phyloP scores from a whole-genome alignment of 2,797 vertebrate species.

The Poeciliopsis infans region DNA sequence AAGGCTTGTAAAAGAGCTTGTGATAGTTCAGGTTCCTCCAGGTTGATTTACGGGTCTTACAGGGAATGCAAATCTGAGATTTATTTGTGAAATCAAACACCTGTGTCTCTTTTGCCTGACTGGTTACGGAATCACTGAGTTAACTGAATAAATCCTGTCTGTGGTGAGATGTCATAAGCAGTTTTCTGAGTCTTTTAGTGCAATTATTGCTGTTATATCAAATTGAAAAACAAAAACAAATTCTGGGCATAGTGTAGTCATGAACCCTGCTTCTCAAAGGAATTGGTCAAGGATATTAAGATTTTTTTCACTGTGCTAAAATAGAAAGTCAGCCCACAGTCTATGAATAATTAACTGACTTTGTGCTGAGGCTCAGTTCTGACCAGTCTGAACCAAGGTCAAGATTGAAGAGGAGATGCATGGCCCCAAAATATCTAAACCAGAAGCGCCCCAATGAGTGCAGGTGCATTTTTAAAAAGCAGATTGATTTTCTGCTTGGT shows the following conservation, averaged over 20 bases:
- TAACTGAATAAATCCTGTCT: not conserved
- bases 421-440: conserved; percentile 7
- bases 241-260: not conserved
- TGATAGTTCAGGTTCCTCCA: not conserved
- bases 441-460: not conserved
- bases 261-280: not conserved
- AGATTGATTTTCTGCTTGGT: not conserved
- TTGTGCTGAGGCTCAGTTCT: conserved; percentile 53
- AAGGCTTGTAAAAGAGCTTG: not conserved
- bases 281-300: not conserved
- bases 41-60: conserved; percentile 23
- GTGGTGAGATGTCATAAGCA: not conserved
- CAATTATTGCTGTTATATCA: not conserved
- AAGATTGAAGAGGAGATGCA: conserved; percentile 14
- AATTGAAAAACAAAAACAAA: not conserved
- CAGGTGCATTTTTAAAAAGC: not conserved
- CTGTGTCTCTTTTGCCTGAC: not conserved
- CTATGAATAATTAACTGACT: conserved; percentile 74
- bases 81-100: not conserved
- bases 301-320: conserved; percentile 15
- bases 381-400: conserved; percentile 53
- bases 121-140: not conserved
- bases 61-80: conserved; percentile 28
- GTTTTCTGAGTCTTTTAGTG: not conserved
- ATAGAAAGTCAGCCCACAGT: conserved; percentile 37